Conservation (phyloP, 2,888 invertebrate species). For the Aporophyla nigra region DNA sequence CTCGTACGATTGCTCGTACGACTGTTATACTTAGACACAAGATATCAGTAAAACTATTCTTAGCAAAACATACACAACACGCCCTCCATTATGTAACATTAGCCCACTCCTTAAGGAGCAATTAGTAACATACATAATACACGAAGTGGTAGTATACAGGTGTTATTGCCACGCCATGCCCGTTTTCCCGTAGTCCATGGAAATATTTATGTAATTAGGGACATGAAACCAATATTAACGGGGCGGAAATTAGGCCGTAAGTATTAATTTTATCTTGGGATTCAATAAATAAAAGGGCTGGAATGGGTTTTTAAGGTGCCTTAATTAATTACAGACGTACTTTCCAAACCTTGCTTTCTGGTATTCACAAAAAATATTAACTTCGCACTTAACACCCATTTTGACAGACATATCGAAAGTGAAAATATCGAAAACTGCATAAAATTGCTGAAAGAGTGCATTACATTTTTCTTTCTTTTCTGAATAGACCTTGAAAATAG, state of each 20-base stretch:
- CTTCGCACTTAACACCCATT: not conserved
- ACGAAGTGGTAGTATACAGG: slow-evolving; percentile 23
- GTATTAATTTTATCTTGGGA: slow-evolving; percentile 3
- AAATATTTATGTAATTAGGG: slow-evolving; percentile 48
- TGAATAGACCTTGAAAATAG: not conserved
- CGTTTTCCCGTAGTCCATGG: slow-evolving; percentile 24
- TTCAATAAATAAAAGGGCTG: not conserved
- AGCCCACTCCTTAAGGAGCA: slow-evolving; percentile 26
- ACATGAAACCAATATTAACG: slow-evolving; percentile 27
- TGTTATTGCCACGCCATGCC: slow-evolving; percentile 15
- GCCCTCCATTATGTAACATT: slow-evolving; percentile 7
- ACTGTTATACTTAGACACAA: no score
- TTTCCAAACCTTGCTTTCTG: no score
- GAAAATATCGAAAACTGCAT: not conserved
- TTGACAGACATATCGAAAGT: no score
- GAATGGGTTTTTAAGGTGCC: slow-evolving; percentile 15
- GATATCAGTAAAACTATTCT: slow-evolving; percentile 8
- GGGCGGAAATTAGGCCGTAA: slow-evolving; percentile 16
- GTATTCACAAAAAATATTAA: not conserved
- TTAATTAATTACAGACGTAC: not conserved
- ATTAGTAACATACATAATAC: slow-evolving; percentile 38
- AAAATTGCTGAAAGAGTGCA: not conserved
- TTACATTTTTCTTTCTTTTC: not conserved
- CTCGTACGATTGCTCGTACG: no score
- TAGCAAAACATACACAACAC: slow-evolving; percentile 15